Evolutionary conservation across 2,888 invertebrate species (phyloP), one percentile per base, ranked within the genome.

Genomic region (Apotomis turbidana): DNA sequence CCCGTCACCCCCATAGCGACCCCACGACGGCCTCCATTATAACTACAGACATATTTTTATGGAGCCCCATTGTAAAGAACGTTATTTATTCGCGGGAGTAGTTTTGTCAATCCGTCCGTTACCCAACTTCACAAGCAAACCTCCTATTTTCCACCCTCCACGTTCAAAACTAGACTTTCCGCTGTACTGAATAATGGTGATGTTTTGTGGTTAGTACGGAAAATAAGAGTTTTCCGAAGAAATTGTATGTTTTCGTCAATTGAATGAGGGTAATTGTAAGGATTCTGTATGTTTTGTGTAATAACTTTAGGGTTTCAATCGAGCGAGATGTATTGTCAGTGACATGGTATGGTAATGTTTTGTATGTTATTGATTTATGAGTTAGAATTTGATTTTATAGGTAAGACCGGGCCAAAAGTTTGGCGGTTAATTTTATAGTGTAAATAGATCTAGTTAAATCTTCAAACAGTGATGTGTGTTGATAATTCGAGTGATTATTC

Each of bases 71-170:
- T 69, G 73, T 64, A 51, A 59, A 63, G 70, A 70, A 13, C 68
- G 67, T 68, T 74, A 70, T 74, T 74, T 74, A 74, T 70, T 71
- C 68, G 74, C 52, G 52, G 55, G 67, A 70, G 73, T 70, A 74
- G 70, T 74, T 71, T 60, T 68, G 70, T 74, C 70, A 70, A 69
- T 73, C 73, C 60, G 52, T 71, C 67, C 59, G 10, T 36, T 12
- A 15, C 10, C 4, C 58, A 15, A 27, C 52, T 59, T 44, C 52
- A 8, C 9, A 10, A 9, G 15, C 12, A 6, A 52, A 59, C 13
- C 9, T 70, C 52, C 0, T 36, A 60, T 60, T 13, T 27, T 10
- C 4, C 6, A 27, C 27, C 4, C 10, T 3, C n/a, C 12, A 36
- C 12, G 4, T 27, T 46, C 3, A 46, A 36, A 55, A 46, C 9